A percentile compares a stretch with the other conserved stretches of the same genome.
Evolutionary conservation across 2,113 vertebrate species (phyloP).

Genomic region (Dromaius novaehollandiae): DNA sequence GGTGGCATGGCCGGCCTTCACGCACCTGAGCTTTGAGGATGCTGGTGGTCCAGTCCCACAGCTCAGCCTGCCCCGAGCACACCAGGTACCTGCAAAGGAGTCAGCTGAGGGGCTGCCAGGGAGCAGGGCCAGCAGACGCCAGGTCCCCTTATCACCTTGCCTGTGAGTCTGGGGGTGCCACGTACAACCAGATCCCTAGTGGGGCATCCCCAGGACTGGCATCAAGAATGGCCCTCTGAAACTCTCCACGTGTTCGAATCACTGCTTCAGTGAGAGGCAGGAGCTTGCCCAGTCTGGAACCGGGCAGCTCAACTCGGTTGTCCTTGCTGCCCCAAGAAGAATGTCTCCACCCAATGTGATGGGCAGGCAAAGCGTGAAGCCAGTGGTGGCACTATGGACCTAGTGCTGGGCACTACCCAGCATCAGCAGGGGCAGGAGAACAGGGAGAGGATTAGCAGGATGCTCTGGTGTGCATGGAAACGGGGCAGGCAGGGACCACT

Average conservation of each 20-base stretch:
- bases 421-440: neutral
- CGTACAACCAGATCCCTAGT: neutral
- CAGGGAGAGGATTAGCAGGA: neutral
- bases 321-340: neutral
- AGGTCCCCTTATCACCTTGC: neutral
- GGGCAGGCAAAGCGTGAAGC: neutral
- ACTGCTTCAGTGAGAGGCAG: neutral
- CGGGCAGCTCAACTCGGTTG: neutral
- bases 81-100: constrained; percentile 82
- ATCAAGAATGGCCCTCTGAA: neutral
- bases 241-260: neutral
- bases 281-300: neutral
- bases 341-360: neutral
- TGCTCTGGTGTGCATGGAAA: accelerated
- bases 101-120: neutral
- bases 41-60: constrained; percentile 96
- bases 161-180: neutral
- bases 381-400: neutral
- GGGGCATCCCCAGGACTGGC: neutral
- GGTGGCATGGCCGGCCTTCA: neutral
- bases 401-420: neutral
- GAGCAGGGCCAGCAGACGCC: neutral
- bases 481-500: neutral
- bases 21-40: constrained; percentile 94
- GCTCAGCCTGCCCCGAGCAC: constrained; percentile 85